Conservation (phyloP, 2,797 vertebrate species). For the Pteropus rufus region DNA sequence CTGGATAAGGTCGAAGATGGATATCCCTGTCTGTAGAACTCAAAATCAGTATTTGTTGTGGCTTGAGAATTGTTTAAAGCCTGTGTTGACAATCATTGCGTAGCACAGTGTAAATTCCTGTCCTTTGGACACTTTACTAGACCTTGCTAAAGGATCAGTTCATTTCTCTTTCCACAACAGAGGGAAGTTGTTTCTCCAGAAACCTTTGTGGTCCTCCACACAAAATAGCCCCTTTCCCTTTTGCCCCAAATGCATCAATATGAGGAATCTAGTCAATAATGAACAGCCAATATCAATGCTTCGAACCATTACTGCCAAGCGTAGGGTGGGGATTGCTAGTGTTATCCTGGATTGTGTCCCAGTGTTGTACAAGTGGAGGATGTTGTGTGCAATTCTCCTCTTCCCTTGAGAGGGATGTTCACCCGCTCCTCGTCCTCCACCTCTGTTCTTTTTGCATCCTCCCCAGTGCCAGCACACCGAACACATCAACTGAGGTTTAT, state of each 20-base stretch:
- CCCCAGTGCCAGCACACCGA: background rate
- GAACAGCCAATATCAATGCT: background rate
- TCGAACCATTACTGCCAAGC: background rate
- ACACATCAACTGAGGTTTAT: background rate
- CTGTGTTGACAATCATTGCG: background rate
- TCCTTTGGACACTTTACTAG: background rate
- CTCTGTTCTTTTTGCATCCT: background rate
- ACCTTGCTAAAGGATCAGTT: background rate
- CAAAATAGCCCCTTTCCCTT: background rate
- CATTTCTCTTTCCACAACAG: background rate
- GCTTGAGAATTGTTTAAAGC: background rate
- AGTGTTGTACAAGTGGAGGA: background rate
- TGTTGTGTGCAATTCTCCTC: no score
- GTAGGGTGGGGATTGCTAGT: no score
- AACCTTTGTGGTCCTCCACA: background rate
- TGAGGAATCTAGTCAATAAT: background rate
- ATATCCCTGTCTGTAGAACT: background rate
- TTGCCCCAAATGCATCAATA: background rate
- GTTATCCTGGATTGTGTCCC: background rate
- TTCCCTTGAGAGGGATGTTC: accelerated
- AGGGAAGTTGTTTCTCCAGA: background rate
- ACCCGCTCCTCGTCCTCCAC: background rate
- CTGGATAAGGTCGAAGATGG: background rate
- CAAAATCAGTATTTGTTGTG: background rate
- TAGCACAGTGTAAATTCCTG: background rate